phyloP scores from a whole-genome alignment of 2,113 vertebrate genomes.

The Syngnathoides biaculeatus region DNA sequence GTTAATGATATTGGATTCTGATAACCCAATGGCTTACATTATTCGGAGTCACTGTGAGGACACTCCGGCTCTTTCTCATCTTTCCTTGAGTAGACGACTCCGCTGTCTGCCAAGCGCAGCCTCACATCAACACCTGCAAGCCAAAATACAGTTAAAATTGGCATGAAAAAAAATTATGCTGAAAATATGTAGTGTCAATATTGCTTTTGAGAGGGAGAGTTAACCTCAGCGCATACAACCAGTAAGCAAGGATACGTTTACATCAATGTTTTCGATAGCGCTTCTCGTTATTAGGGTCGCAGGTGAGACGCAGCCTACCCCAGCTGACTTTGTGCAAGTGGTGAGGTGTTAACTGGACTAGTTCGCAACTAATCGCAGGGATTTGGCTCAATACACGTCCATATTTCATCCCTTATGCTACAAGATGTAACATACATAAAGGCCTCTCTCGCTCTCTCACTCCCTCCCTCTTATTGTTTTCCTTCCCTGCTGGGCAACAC shows the following conservation, averaged over 20 bases:
- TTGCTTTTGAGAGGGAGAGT: not conserved
- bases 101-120: slow-evolving; percentile 30
- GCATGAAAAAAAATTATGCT: not conserved
- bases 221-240: not conserved
- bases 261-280: not conserved
- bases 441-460: no score
- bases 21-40: slow-evolving; percentile 72
- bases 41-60: slow-evolving; percentile 87
- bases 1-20: not conserved
- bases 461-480: no score
- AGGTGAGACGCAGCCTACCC: not conserved
- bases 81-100: slow-evolving; percentile 45
- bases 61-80: slow-evolving; percentile 98
- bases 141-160: not conserved
- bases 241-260: not conserved
- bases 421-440: no score
- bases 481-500: no score
- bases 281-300: not conserved
- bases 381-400: no score
- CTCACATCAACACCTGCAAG: slow-evolving; percentile 57
- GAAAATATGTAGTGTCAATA: not conserved
- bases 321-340: not conserved
- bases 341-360: not conserved
- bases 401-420: no score
- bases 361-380: no score